phyloP scores from a whole-genome alignment of 2,113 vertebrate species.

The Origma solitaria region DNA sequence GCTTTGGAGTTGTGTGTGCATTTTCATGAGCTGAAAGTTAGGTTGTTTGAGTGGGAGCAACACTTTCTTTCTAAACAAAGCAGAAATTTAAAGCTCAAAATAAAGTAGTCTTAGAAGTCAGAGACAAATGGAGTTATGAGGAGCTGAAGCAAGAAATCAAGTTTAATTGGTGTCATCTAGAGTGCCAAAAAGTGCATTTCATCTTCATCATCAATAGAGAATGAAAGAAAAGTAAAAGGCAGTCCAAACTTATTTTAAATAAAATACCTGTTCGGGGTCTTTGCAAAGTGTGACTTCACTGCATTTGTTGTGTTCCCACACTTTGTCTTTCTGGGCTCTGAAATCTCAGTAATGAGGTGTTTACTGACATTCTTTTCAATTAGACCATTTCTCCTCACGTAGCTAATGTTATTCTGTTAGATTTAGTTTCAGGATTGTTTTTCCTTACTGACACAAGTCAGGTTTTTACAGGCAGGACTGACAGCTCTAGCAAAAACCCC shows the following conservation, averaged over 20 bases:
- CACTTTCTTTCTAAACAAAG: not conserved
- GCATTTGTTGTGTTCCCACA: not conserved
- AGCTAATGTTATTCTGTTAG: not conserved
- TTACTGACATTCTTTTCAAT: constrained; percentile 22
- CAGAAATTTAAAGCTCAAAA: not conserved
- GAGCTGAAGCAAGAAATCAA: constrained; percentile 23
- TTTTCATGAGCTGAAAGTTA: not conserved
- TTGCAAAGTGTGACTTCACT: not conserved
- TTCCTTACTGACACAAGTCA: not conserved
- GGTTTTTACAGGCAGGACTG: not conserved
- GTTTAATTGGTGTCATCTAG: constrained; percentile 32
- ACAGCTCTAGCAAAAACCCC: not conserved
- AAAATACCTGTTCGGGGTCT: not conserved
- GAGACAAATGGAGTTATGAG: not conserved
- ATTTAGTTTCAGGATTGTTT: not conserved
- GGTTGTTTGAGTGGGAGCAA: not conserved
- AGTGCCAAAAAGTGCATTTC: constrained; percentile 17
- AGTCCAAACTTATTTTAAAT: not conserved
- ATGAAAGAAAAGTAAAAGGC: not conserved
- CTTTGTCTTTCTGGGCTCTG: not conserved
- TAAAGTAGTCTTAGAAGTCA: not conserved
- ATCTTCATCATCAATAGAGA: constrained; percentile 34
- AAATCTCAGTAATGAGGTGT: constrained; percentile 3
- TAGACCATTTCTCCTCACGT: not conserved
- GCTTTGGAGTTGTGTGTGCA: not conserved